Conservation (phyloP, 1,140 invertebrate genomes). For the Calliphora vicina region DNA sequence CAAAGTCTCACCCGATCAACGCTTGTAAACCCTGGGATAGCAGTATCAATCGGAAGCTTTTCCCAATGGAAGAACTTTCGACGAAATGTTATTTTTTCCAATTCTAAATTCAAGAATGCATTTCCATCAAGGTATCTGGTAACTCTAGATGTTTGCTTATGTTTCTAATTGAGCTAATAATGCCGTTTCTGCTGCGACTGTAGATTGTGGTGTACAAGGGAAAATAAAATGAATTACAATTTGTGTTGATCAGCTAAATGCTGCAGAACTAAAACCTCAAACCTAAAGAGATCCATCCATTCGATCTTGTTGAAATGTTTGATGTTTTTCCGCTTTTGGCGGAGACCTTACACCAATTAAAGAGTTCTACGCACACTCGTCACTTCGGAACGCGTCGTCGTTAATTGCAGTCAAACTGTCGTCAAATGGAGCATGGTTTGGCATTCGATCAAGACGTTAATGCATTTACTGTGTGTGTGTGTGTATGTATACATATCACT, state of each 20-base stretch:
- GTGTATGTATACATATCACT: background rate
- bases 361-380: constrained; percentile 15
- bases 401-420: constrained; percentile 35
- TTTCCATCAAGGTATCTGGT: too few relatives aligned
- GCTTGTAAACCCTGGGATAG: too few relatives aligned
- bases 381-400: constrained; percentile 30
- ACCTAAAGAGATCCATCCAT: background rate
- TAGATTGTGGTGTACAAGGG: background rate
- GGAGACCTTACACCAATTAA: constrained; percentile 22
- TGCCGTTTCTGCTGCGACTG: background rate
- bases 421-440: constrained; percentile 28
- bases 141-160: too few relatives aligned
- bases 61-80: too few relatives aligned
- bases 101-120: too few relatives aligned
- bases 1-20: too few relatives aligned
- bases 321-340: constrained; percentile 24
- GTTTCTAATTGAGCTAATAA: background rate
- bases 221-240: background rate
- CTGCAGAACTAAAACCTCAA: background rate
- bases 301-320: background rate
- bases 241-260: background rate
- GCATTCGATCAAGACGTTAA: constrained; percentile 33
- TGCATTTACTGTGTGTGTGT: constrained; percentile 4
- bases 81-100: too few relatives aligned
- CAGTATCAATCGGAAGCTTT: too few relatives aligned